A percentile compares a stretch with the other conserved stretches of the same genome.
Evolutionary conservation across 2,888 invertebrate genomes (phyloP).

Genomic region (Drosophila sordidapex): DNA sequence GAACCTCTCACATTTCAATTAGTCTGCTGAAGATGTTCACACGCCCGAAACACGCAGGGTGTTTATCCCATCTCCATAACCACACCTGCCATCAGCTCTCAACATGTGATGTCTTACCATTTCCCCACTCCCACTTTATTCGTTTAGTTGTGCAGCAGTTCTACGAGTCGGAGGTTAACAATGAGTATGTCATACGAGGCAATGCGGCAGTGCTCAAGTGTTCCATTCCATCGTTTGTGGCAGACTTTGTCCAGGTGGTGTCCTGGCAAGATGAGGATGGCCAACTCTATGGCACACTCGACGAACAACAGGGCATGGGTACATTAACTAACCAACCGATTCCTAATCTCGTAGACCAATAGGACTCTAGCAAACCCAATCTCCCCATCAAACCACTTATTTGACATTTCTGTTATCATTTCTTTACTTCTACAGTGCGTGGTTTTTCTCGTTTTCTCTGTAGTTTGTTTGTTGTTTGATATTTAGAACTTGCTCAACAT

Average conservation of each 20-base stretch:
- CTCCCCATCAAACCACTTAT: neutral
- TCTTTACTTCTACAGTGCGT: conserved; percentile 17
- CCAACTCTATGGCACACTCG: conserved; percentile 82
- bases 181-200: conserved; percentile 90
- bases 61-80: conserved; percentile 6
- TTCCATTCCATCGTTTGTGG: conserved; percentile 90
- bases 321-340: conserved; percentile 29
- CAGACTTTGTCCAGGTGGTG: conserved; percentile 90
- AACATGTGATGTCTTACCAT: conserved; percentile 38
- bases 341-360: neutral
- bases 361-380: neutral
- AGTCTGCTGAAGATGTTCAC: conserved; percentile 59
- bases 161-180: conserved; percentile 90
- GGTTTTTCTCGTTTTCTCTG: conserved; percentile 1
- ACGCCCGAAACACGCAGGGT: conserved; percentile 63
- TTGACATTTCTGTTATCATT: conserved; percentile 19
- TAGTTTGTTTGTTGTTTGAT: conserved; percentile 7
- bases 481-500: neutral
- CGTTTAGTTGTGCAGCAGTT: conserved; percentile 89
- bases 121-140: conserved; percentile 15
- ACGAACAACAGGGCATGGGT: conserved; percentile 79
- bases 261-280: conserved; percentile 89
- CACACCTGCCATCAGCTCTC: neutral
- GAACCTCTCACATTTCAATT: conserved; percentile 68
- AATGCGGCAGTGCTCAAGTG: conserved; percentile 90